These are phyloP conservation scores for Thera obeliscata DNA, from an alignment of 2,888 invertebrate species.

Conservation along the genomic window DNA sequence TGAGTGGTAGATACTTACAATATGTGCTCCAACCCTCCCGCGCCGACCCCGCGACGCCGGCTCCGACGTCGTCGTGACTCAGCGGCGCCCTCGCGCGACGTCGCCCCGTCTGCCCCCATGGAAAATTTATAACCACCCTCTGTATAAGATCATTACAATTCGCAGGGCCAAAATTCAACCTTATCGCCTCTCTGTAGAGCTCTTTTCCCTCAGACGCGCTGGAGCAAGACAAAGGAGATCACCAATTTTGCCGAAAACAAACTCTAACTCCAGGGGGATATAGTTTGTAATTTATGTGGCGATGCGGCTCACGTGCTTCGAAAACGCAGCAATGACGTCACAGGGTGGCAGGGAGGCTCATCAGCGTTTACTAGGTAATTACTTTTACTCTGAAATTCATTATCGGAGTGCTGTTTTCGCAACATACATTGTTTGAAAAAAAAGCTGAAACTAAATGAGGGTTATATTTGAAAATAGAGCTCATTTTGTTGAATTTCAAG, in stretches of 20 bases:
- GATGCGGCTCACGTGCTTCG: slow-evolving; percentile 74
- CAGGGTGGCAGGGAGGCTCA: slow-evolving; percentile 53
- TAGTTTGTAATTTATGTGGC: slow-evolving; percentile 80
- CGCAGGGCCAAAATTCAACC: slow-evolving; percentile 58
- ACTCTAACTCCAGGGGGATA: slow-evolving; percentile 81
- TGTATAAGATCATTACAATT: slow-evolving; percentile 74
- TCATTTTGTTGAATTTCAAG: slow-evolving; percentile 4
- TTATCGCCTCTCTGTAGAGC: slow-evolving; percentile 57
- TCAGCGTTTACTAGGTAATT: slow-evolving; percentile 38
- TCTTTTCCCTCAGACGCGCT: slow-evolving; percentile 51
- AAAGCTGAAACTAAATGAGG: slow-evolving; percentile 2
- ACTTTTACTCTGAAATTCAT: slow-evolving; percentile 37
- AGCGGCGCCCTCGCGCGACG: slow-evolving; percentile 83
- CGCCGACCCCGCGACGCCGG: slow-evolving; percentile 53
- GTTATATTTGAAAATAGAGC: slow-evolving; percentile 8
- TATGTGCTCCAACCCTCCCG: slow-evolving; percentile 64
- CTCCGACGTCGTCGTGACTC: slow-evolving; percentile 75
- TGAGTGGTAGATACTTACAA: slow-evolving; percentile 82
- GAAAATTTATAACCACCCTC: slow-evolving; percentile 84
- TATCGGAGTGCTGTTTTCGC: slow-evolving; percentile 28
- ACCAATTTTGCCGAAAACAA: slow-evolving; percentile 79
- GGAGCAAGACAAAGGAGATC: slow-evolving; percentile 77
- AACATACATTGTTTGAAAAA: slow-evolving; percentile 18
- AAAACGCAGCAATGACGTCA: slow-evolving; percentile 77
- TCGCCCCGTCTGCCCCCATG: slow-evolving; percentile 84